These are phyloP conservation scores for Nemurella pictetii DNA, from an alignment of 2,888 invertebrate genomes.

Conservation along the genomic window DNA sequence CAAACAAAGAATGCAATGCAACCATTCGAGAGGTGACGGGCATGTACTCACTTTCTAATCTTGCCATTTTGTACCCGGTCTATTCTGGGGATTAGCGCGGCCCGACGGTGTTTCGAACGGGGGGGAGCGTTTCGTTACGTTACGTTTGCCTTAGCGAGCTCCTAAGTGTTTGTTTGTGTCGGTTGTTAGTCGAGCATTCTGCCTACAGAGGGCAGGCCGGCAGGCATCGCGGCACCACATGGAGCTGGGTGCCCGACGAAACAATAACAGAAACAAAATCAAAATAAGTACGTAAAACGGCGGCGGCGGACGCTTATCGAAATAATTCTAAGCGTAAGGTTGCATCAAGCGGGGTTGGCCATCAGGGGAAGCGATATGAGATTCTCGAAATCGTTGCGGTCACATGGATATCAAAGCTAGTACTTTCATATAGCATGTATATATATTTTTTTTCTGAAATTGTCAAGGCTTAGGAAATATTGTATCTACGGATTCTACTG, in stretches of 20 bases:
- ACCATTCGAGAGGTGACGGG: neutral
- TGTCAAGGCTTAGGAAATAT: no score
- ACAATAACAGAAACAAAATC: conserved; percentile 34
- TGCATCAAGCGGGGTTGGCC: neutral
- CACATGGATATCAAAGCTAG: no score
- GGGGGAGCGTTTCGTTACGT: conserved; percentile 17
- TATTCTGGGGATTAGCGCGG: conserved; percentile 26
- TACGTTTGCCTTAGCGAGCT: conserved; percentile 24
- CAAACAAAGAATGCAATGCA: neutral
- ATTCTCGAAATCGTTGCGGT: no score
- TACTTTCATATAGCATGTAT: no score
- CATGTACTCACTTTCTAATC: conserved; percentile 43
- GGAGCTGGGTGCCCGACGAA: conserved; percentile 35
- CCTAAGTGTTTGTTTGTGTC: conserved; percentile 34
- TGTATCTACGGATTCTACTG: no score
- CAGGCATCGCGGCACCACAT: conserved; percentile 36
- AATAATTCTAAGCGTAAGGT: no score
- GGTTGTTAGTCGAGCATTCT: conserved; percentile 41
- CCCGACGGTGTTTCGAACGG: neutral
- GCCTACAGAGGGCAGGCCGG: conserved; percentile 40
- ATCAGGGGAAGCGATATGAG: no score
- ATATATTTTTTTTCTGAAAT: no score
- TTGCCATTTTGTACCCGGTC: conserved; percentile 40
- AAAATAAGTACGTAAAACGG: neutral
- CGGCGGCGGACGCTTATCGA: no score